Conservation (phyloP, 2,797 vertebrate genomes). For the Malacoctenus gilli region DNA sequence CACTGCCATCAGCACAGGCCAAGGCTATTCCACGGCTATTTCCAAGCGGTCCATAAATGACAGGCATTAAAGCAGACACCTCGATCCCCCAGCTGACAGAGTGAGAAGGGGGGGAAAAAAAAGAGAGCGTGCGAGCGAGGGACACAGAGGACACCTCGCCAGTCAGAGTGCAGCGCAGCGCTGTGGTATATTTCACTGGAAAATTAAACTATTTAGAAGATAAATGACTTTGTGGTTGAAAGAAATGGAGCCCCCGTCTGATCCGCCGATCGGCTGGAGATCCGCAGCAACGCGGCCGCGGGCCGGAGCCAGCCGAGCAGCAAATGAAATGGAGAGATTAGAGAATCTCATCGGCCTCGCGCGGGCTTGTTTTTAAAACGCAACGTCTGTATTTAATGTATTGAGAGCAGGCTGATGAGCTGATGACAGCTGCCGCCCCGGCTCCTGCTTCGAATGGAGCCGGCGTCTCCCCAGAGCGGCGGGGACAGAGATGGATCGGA, state of each 20-base stretch:
- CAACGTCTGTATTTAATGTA: no score
- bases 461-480: no score
- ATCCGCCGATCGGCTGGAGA: constrained; percentile 11
- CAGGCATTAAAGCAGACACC: constrained; percentile 72
- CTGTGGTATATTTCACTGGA: constrained; percentile 44
- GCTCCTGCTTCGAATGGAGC: no score
- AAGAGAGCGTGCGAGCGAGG: constrained; percentile 14
- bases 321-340: background rate
- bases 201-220: constrained; percentile 58
- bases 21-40: constrained; percentile 72
- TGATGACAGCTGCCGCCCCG: no score
- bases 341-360: no score
- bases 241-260: constrained; percentile 5
- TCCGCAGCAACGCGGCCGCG: no score
- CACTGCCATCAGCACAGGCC: constrained; percentile 64
- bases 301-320: background rate
- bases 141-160: constrained; percentile 41
- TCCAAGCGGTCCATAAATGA: constrained; percentile 71
- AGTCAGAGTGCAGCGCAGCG: constrained; percentile 47
- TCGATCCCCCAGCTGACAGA: constrained; percentile 55
- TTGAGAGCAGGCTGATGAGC: no score
- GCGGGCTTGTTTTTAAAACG: no score
- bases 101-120: constrained; percentile 33
- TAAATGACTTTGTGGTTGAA: constrained; percentile 42
- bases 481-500: no score